Conservation (phyloP, 2,888 invertebrate species). For the Scaptomyza reducta region DNA sequence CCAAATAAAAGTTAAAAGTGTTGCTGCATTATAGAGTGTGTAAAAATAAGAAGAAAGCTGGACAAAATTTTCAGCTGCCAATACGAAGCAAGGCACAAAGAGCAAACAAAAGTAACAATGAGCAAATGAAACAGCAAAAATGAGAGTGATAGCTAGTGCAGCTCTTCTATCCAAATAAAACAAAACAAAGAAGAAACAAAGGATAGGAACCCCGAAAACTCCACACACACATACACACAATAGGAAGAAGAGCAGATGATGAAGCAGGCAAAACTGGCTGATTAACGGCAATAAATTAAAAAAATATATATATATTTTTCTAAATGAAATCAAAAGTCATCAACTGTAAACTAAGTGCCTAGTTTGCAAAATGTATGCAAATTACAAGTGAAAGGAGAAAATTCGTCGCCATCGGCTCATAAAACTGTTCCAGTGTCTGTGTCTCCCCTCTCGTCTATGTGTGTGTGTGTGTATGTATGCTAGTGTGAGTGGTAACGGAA, state of each 20-base stretch:
- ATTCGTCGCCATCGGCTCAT: slow-evolving; percentile 34
- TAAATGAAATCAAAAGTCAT: slow-evolving; percentile 31
- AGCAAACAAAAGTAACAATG: slow-evolving; percentile 70
- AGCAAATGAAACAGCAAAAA: slow-evolving; percentile 57
- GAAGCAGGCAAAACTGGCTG: slow-evolving; percentile 55
- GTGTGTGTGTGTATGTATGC: slow-evolving; percentile 53
- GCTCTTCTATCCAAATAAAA: slow-evolving; percentile 78
- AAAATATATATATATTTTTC: slow-evolving; percentile 43
- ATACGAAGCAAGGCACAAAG: slow-evolving; percentile 65
- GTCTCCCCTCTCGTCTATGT: slow-evolving; percentile 25
- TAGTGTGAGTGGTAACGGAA: slow-evolving; percentile 47
- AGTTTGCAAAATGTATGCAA: slow-evolving; percentile 33
- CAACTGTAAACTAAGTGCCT: slow-evolving; percentile 29
- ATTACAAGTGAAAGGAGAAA: slow-evolving; percentile 63
- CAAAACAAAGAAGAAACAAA: slow-evolving; percentile 80
- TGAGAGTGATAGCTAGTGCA: slow-evolving; percentile 54
- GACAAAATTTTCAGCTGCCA: slow-evolving; percentile 65
- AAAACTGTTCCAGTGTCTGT: slow-evolving; percentile 42
- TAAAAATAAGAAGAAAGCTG: slow-evolving; percentile 35
- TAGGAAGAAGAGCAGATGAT: slow-evolving; percentile 72
- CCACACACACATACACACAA: slow-evolving; percentile 66
- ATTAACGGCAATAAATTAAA: slow-evolving; percentile 48
- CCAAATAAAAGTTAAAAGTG: slow-evolving; percentile 1
- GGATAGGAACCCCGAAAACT: slow-evolving; percentile 79
- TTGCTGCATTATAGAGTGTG: slow-evolving; percentile 5